These are phyloP conservation scores for Phocoena sinus DNA, from an alignment of 2,113 vertebrate species.

Conservation along the genomic window DNA sequence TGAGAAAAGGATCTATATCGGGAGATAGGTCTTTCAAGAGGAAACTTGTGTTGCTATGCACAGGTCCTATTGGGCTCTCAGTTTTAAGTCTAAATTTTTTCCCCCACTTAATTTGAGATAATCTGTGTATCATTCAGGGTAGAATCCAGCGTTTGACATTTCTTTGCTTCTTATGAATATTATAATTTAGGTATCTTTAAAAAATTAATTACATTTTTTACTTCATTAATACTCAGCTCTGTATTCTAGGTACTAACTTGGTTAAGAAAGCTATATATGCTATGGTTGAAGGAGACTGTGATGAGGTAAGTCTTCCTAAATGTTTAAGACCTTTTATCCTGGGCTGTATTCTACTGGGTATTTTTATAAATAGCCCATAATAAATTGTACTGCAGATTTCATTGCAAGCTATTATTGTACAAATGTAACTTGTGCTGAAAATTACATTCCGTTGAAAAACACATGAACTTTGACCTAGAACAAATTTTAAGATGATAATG, in stretches of 20 bases:
- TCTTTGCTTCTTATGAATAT: neutral
- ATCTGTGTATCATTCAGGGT: neutral
- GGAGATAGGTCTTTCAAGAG: neutral
- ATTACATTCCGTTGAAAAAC: constrained; percentile 34
- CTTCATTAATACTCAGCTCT: constrained; percentile 72
- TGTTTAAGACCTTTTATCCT: constrained; percentile 48
- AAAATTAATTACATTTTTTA: constrained; percentile 45
- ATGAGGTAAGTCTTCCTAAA: constrained; percentile 90
- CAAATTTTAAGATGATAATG: constrained; percentile 29
- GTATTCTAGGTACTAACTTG: constrained; percentile 96
- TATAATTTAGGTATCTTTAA: constrained; percentile 33
- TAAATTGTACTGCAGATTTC: neutral
- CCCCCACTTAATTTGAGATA: neutral
- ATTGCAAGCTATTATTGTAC: neutral
- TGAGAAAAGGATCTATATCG: neutral
- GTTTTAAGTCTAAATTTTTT: neutral
- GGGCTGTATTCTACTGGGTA: neutral
- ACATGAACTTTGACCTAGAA: constrained; percentile 9
- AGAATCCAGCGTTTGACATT: constrained; percentile 18
- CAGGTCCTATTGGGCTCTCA: neutral
- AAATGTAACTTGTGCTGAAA: neutral
- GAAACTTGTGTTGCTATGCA: neutral
- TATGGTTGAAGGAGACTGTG: constrained; percentile 99
- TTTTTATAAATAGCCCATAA: constrained; percentile 17
- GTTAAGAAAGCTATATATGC: constrained; percentile 99